phyloP scores from a whole-genome alignment of 2,888 invertebrate genomes.

The Chaitophorus viminalis region DNA sequence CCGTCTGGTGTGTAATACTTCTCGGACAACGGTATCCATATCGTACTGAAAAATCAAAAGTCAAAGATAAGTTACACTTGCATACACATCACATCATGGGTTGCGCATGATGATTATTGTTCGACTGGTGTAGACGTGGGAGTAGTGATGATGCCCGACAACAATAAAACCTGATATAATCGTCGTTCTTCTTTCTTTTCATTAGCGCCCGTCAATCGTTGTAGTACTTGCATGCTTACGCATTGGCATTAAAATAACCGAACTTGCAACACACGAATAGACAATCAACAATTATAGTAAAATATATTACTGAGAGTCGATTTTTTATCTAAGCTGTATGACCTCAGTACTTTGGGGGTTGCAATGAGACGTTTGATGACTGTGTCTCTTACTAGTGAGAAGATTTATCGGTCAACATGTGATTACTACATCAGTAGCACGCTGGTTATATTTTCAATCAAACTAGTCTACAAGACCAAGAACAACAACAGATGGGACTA shows the following conservation, averaged over 20 bases:
- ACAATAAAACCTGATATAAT: conserved; percentile 32
- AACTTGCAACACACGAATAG: neutral
- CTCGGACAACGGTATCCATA: conserved; percentile 1
- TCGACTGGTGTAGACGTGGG: neutral
- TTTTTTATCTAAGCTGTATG: conserved; percentile 89
- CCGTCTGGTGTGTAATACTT: conserved; percentile 28
- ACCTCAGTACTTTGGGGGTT: conserved; percentile 95
- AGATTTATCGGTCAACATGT: conserved; percentile 71
- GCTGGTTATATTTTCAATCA: neutral
- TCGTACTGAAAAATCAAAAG: conserved; percentile 21
- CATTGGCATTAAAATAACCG: neutral
- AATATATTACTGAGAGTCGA: conserved; percentile 73
- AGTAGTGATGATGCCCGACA: neutral
- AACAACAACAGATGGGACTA: neutral
- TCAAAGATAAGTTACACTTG: neutral
- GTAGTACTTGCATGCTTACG: neutral
- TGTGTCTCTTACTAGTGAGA: conserved; percentile 84
- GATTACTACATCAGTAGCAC: conserved; percentile 25
- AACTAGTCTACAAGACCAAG: neutral
- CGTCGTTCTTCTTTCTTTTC: neutral
- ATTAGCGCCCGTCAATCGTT: neutral
- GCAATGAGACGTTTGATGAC: conserved; percentile 95
- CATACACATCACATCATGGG: neutral
- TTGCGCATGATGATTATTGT: conserved; percentile 18
- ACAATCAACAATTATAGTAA: too few species aligned